Evolutionary conservation across 1,140 invertebrate genomes (phyloP).

Genomic region (Leptopilina clavipes): DNA sequence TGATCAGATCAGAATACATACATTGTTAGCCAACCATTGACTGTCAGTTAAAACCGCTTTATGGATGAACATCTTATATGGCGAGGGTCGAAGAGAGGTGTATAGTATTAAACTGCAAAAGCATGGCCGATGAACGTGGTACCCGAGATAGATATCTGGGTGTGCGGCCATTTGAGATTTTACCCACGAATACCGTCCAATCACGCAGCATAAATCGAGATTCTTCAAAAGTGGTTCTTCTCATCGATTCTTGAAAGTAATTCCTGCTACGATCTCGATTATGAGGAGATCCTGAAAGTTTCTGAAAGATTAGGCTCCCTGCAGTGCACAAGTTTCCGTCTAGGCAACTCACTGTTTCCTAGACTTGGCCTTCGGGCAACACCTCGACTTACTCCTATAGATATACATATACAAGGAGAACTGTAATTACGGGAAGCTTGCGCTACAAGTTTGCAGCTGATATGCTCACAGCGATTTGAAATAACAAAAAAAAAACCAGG

Average conservation of each 20-base stretch:
- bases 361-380: conserved; percentile 62
- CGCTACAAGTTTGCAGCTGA: conserved; percentile 63
- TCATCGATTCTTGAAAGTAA: conserved; percentile 25
- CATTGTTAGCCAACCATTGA: not conserved
- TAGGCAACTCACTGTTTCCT: conserved; percentile 61
- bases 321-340: conserved; percentile 36
- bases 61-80: not conserved
- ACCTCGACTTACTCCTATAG: conserved; percentile 37
- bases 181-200: conserved; percentile 45
- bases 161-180: conserved; percentile 43
- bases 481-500: conserved; percentile 72
- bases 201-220: conserved; percentile 52
- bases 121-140: conserved; percentile 37
- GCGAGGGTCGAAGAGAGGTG: not conserved
- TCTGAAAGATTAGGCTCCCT: conserved; percentile 40
- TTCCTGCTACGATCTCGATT: conserved; percentile 42
- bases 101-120: conserved; percentile 14
- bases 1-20: not conserved
- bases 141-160: conserved; percentile 45
- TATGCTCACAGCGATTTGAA: conserved; percentile 69
- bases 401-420: conserved; percentile 43
- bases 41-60: not conserved
- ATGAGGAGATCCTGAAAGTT: conserved; percentile 45
- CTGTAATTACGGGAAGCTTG: conserved; percentile 69
- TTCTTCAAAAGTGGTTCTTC: conserved; percentile 17